Base-by-base conservation (phyloP, 1,140 invertebrate species). In the Ceratoteleas bidentatus region DNA sequence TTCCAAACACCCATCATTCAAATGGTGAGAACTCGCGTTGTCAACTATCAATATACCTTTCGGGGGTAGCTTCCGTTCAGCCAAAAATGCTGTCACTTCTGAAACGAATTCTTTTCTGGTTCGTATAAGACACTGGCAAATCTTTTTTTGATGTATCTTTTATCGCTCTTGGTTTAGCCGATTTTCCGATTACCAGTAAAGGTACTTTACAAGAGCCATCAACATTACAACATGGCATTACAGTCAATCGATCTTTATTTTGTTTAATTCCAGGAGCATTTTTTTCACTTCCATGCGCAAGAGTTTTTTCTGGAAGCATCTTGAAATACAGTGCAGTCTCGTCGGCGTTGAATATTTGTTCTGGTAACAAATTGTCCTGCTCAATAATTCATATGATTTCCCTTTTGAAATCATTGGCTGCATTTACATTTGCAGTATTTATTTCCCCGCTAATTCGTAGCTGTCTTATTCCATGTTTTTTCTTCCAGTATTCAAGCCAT, bases 211-310 rank as follows among this genome's bases (percentile, higher is more conserved):
- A 84, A 24, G 72, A 87, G 1, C 87, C 86, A 57, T 78, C 83
- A 38, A 85, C 87, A 85, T 91, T 91, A 54, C 85, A 85, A 62
- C 88, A 91, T 38, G 87, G 75, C 78, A 91, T 82, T 32, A 87
- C 74, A 3, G 78, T 84, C 0, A 84, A 10, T 11, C 69, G 58
- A 24, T 86, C 61, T 68, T 84, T 82, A n/a, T 66, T 62, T n/a
- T 36, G 9, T 61, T 86, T 81, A 5, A 78, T 11, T 0, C 79
- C 81, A 1, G 47, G 13, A 47, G n/a, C 15, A 5, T 14, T 9
- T 2, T 3, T 2, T 49, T 49, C 47, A 16, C 5, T 54, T 61
- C 85, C 85, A 16, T 45, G 13, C 66, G 66, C 84, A 16, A 88
- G 68, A n/a, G 80, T 86, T 77, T 80, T 85, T 11, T 34, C 58